Percentiles rank a stretch among this genome's conserved stretches.
Conservation (phyloP, 2,888 invertebrate species). For the Cheilosia soror region DNA sequence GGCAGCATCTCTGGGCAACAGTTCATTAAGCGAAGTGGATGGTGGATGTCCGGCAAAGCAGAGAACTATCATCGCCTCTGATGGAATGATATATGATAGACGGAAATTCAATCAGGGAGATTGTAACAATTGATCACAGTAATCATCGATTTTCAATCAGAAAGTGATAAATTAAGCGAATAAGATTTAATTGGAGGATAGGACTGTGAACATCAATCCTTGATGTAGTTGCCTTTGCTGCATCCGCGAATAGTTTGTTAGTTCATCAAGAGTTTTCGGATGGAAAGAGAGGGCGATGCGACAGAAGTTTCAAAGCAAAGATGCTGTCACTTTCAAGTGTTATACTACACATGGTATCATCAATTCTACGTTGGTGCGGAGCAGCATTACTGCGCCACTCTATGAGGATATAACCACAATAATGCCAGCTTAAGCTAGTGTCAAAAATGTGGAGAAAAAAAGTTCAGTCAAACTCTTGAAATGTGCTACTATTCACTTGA, state of each 20-base stretch:
- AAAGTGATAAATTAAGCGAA: constrained; percentile 23
- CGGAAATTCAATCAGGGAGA: constrained; percentile 45
- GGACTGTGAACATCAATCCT: background rate
- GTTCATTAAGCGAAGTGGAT: constrained; percentile 47
- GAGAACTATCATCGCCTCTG: background rate
- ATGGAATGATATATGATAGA: constrained; percentile 34
- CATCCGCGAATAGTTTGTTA: no score
- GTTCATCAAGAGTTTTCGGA: no score
- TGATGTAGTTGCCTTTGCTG: no score
- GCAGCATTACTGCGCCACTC: no score
- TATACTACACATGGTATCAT: no score
- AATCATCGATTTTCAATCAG: constrained; percentile 57
- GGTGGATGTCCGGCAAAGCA: background rate
- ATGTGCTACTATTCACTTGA: constrained; percentile 14
- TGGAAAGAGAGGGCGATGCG: no score
- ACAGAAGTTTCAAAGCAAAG: no score
- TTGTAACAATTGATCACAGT: constrained; percentile 36
- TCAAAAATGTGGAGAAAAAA: background rate
- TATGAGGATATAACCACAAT: no score
- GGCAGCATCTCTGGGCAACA: background rate
- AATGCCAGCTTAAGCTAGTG: no score
- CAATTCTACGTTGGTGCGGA: no score
- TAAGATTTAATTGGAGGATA: constrained; percentile 2
- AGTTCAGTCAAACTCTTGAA: background rate
- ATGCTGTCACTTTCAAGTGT: no score